A percentile compares a stretch with the other conserved stretches of the same genome.
These are phyloP conservation scores for Xyrauchen texanus DNA, from an alignment of 2,113 vertebrate species.

Conservation along the genomic window DNA sequence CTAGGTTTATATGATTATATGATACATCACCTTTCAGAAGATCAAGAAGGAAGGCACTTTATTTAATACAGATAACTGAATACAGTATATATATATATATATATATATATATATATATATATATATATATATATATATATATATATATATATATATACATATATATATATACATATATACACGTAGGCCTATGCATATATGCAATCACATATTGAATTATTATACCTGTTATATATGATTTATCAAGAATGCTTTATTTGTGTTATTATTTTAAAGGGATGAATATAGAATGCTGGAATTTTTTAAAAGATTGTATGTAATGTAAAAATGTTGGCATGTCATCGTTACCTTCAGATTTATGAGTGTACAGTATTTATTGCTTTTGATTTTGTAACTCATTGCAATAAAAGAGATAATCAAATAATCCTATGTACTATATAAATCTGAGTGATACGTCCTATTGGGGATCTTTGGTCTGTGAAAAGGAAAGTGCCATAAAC, in stretches of 20 bases:
- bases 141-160: too few relatives aligned
- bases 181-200: conserved; percentile 13
- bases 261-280: conserved; percentile 53
- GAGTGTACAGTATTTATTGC: conserved; percentile 70
- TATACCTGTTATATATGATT: conserved; percentile 49
- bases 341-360: conserved; percentile 54
- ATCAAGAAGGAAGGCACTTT: conserved; percentile 59
- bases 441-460: too few relatives aligned
- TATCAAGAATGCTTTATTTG: conserved; percentile 14
- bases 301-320: conserved; percentile 52
- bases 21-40: conserved; percentile 46
- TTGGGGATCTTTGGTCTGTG: conserved; percentile 10
- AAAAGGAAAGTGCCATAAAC: conserved; percentile 32
- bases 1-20: conserved; percentile 47
- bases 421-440: conserved; percentile 49
- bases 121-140: too few relatives aligned
- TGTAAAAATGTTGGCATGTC: conserved; percentile 55
- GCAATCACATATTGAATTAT: conserved; percentile 48
- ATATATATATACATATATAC: too few relatives aligned
- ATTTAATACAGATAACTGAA: conserved; percentile 51
- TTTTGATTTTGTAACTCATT: conserved; percentile 26
- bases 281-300: conserved; percentile 53
- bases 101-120: too few relatives aligned
- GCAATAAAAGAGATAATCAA: conserved; percentile 42
- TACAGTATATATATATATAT: too few relatives aligned